phyloP scores from a whole-genome alignment of 2,113 vertebrate species.

The Notarius quadriscutis region DNA sequence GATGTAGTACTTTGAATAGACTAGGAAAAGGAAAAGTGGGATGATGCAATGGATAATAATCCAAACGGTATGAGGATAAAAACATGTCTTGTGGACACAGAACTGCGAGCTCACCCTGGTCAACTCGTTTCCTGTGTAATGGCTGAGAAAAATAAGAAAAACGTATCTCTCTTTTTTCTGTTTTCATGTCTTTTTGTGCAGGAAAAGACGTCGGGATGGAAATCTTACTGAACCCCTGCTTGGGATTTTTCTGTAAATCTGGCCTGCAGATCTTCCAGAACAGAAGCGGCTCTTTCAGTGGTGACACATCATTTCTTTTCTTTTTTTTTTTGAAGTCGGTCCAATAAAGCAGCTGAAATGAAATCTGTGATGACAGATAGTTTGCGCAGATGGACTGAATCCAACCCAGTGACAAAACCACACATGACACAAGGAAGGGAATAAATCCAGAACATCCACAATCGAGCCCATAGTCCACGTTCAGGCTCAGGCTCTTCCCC shows the following conservation, averaged over 20 bases:
- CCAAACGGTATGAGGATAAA: neutral
- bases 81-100: neutral
- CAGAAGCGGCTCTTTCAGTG: neutral
- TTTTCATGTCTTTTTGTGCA: neutral
- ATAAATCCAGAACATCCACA: slow-evolving; percentile 15
- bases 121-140: neutral
- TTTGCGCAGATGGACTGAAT: slow-evolving; percentile 1
- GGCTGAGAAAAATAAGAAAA: neutral
- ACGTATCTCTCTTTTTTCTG: neutral
- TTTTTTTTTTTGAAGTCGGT: neutral
- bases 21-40: neutral
- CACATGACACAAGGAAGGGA: slow-evolving; percentile 33
- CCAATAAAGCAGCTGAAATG: slow-evolving; percentile 16
- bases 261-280: neutral
- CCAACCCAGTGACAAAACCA: slow-evolving; percentile 31
- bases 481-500: neutral
- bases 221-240: neutral
- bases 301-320: neutral
- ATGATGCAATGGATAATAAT: neutral
- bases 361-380: slow-evolving; percentile 21
- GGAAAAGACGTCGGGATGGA: neutral
- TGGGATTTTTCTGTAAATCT: slow-evolving; percentile 18
- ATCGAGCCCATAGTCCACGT: slow-evolving; percentile 29
- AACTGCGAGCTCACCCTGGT: neutral
- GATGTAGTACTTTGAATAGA: neutral